Percentiles rank a stretch among this genome's conserved stretches.
Evolutionary conservation across 2,888 invertebrate genomes (phyloP).

Genomic region (Dendrolimus houi): DNA sequence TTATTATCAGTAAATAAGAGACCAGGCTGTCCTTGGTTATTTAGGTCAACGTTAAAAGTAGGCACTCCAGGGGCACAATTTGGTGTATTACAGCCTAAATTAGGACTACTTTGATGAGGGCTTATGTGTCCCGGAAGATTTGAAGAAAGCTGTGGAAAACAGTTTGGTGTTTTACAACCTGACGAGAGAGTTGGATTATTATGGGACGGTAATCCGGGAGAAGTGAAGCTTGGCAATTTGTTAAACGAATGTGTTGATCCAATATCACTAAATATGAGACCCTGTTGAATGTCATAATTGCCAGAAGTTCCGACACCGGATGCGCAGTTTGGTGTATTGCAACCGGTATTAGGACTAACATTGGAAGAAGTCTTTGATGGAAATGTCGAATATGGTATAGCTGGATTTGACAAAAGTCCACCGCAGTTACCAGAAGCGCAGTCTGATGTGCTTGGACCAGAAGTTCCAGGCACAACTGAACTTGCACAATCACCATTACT

Average conservation of each 20-base stretch:
- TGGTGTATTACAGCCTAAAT: not conserved
- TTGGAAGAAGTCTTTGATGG: not conserved
- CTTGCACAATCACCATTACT: conserved; percentile 3
- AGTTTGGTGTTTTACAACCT: conserved; percentile 3
- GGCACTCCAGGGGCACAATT: not conserved
- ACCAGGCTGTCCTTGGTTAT: not conserved
- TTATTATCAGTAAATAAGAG: not conserved
- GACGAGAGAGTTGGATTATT: not conserved
- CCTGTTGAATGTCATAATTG: not conserved
- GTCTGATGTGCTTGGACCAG: conserved; percentile 6
- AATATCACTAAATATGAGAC: not conserved
- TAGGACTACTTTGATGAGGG: not conserved
- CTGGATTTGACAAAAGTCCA: not conserved
- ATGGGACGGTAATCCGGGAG: not conserved
- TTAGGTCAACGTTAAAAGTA: not conserved
- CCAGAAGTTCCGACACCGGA: not conserved
- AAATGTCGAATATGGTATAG: not conserved
- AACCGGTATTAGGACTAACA: not conserved
- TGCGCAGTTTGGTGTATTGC: conserved; percentile 1
- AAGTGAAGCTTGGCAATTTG: not conserved
- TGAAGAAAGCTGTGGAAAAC: conserved; percentile 5
- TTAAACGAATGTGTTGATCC: not conserved
- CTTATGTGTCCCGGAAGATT: not conserved
- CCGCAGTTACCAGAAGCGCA: conserved; percentile 26
- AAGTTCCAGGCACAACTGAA: not conserved